Evolutionary conservation across 1,140 invertebrate genomes (phyloP), one percentile per base, ranked within the genome.

Genomic region (Diorhabda carinulata): DNA sequence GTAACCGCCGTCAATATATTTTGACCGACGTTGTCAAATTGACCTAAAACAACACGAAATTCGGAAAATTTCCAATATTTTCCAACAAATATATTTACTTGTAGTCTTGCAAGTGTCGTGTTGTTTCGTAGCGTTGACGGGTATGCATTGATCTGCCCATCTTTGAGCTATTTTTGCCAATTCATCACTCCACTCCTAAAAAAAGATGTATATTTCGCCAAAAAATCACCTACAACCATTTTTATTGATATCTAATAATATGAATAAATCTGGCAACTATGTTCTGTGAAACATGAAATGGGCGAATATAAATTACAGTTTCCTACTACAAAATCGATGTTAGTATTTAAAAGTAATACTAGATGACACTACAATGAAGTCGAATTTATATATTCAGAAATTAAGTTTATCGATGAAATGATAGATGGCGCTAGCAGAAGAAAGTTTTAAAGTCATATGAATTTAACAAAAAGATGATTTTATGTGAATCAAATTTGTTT

Each of bases 71-170:
- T 6, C 52, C 52, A 7, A n/a, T 56, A 6, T 6, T 56, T 56
- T 56, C 52, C 52, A 7, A n/a, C n/a, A 56, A n/a, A 56, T 25
- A 25, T 25, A 52, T 57, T 47, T 69, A 73, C 72, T 63, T n/a
- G 69, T 70, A 59, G 52, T 66, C 43, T 64, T 63, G 10, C 69
- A 70, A 44, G 59, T n/a, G 57, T 73, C 72, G 58, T 73, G 69
- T 70, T 73, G 72, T 47, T 56, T 56, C n/a, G 45, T 65, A 5
- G 70, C 58, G 43, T 66, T 67, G 44, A 70, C 7, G 5, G 10
- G 5, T 3, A 73, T 41, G 40, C 72, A 73, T 64, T 71, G 69
- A 66, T 71, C 69, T 25, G 64, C 72, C 72, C 72, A 73, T 61
- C 69, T 68, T 59, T 73, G 72, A 43, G 72, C 72, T 25, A 73